phyloP scores from a whole-genome alignment of 2,888 invertebrate genomes.

The Liopterus haemorrhoidalis region DNA sequence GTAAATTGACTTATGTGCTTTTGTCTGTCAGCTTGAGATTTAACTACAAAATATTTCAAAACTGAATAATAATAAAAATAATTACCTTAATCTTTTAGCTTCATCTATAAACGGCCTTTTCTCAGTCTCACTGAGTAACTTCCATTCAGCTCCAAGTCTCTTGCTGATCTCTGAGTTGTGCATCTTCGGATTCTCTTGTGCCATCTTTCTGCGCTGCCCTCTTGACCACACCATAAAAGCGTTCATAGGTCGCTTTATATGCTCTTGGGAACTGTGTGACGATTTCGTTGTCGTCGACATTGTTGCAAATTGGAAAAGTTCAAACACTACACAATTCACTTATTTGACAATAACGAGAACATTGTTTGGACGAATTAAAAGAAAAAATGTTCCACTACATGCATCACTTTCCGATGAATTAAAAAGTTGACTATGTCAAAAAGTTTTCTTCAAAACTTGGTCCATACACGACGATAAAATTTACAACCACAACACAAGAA shows the following conservation, averaged over 20 bases:
- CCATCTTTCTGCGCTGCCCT: conserved; percentile 84
- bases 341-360: too few relatives aligned
- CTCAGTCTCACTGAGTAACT: conserved; percentile 75
- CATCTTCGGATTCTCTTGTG: conserved; percentile 91
- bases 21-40: too few relatives aligned
- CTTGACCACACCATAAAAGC: conserved; percentile 88
- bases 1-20: too few relatives aligned
- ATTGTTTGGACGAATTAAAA: background rate
- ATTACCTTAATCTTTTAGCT: conserved; percentile 78
- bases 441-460: too few relatives aligned
- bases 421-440: too few relatives aligned
- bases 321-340: too few relatives aligned
- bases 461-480: too few relatives aligned
- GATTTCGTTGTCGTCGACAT: conserved; percentile 40
- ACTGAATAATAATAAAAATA: conserved; percentile 14
- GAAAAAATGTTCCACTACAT: too few relatives aligned
- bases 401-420: too few relatives aligned
- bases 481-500: too few relatives aligned
- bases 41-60: too few relatives aligned
- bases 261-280: conserved; percentile 48
- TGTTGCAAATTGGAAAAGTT: conserved; percentile 2
- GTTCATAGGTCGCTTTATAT: conserved; percentile 75
- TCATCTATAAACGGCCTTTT: conserved; percentile 88
- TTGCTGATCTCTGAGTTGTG: conserved; percentile 89
- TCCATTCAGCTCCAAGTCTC: conserved; percentile 82